A percentile compares a stretch with the other conserved stretches of the same genome.
Conservation (phyloP, 2,797 vertebrate species). For the Alectoris magna region DNA sequence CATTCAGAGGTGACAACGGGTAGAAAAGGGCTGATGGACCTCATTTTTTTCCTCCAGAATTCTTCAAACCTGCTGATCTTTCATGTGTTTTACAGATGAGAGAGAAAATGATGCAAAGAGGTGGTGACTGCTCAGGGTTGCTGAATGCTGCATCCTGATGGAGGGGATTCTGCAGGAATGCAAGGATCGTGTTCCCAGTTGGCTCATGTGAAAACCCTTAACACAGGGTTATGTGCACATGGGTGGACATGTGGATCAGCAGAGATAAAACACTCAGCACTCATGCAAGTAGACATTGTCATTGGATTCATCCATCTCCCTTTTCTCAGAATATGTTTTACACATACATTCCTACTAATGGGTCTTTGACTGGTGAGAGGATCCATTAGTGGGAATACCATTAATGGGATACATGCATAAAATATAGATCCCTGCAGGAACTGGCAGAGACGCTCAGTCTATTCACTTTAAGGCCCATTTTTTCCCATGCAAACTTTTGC, state of each 20-base stretch:
- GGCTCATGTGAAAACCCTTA: not conserved
- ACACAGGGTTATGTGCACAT: not conserved
- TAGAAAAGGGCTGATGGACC: not conserved
- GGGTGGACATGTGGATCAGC: not conserved
- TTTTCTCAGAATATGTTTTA: not conserved
- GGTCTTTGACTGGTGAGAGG: not conserved
- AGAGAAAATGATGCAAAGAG: not conserved
- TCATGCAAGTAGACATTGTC: not conserved
- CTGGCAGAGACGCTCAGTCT: not conserved
- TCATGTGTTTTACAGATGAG: too few species aligned
- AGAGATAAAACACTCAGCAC: not conserved
- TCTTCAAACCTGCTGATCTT: not conserved
- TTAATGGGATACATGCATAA: not conserved
- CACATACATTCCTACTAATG: not conserved
- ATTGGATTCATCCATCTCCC: not conserved
- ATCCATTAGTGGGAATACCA: not conserved
- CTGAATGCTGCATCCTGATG: fast-evolving
- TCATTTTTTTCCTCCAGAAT: not conserved
- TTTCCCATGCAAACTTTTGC: not conserved
- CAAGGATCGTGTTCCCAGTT: not conserved
- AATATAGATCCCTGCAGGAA: not conserved
- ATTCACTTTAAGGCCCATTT: not conserved
- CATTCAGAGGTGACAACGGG: not conserved
- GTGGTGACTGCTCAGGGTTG: not conserved
- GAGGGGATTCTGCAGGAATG: not conserved